Percentiles rank a stretch among this genome's conserved stretches.
Evolutionary conservation across 2,888 invertebrate genomes (phyloP).

Genomic region (Epinotia brunnichana): DNA sequence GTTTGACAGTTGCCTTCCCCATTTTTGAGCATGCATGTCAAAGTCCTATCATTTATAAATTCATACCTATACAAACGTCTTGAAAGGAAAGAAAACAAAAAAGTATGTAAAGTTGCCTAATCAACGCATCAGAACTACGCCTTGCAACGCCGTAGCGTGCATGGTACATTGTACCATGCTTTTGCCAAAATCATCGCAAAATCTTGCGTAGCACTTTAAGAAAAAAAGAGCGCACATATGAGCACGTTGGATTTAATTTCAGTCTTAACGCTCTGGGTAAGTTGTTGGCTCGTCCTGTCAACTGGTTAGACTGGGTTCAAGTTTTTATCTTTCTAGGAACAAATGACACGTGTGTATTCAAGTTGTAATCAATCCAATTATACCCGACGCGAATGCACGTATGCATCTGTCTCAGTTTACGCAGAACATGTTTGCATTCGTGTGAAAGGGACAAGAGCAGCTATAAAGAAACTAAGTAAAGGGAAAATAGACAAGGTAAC

Average conservation of each 20-base stretch:
- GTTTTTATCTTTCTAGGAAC: not conserved
- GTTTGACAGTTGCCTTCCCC: too few relatives aligned
- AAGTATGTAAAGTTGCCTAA: not conserved
- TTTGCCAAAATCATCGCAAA: too few relatives aligned
- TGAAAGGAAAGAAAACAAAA: not conserved
- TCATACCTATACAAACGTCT: too few relatives aligned
- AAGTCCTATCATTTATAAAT: too few relatives aligned
- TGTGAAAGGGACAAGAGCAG: slow-evolving; percentile 2
- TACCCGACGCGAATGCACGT: not conserved
- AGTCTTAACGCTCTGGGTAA: not conserved
- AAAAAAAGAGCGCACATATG: too few relatives aligned
- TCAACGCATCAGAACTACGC: not conserved
- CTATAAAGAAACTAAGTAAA: slow-evolving; percentile 42
- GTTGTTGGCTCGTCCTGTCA: not conserved
- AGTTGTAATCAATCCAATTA: slow-evolving; percentile 10
- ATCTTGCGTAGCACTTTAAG: not conserved
- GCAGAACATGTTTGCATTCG: not conserved
- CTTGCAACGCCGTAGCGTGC: too few relatives aligned
- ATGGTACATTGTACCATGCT: too few relatives aligned
- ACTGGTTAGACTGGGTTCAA: not conserved
- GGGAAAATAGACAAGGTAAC: slow-evolving; percentile 66
- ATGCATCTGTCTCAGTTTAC: not conserved
- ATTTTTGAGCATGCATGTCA: too few relatives aligned
- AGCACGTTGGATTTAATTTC: not conserved
- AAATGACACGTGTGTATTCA: slow-evolving; percentile 5